Evolutionary conservation across 2,797 vertebrate genomes (phyloP), one percentile per base, ranked within the genome.

Genomic region (Echiichthys vipera): DNA sequence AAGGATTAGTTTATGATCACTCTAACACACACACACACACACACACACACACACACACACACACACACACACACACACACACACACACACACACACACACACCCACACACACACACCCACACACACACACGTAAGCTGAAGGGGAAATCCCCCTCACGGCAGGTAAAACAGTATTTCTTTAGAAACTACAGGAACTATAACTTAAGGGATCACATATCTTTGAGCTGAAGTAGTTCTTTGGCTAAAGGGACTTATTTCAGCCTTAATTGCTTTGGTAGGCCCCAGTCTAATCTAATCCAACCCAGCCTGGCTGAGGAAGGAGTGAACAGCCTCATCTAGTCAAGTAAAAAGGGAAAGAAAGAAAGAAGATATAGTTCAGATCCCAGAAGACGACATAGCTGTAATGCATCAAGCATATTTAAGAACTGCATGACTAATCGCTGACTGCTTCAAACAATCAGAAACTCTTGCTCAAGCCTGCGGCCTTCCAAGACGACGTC

Each of bases 321-420:
- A 40, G 66, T 61, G 64, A 84, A 68, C 53, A 53, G 34, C 74
- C 54, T 77, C 65, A 72, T 78, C 58, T 30, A 55, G 24, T 40
- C 51, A 12, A 59, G n/a, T 39, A 55, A 55, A 65, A 64, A n/a
- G n/a, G n/a, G n/a, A n/a, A n/a, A 54, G 32, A 17, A 32, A 24
- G 42, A 24, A 43, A 45, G 42, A 79, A 68, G 55, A 72, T 49
- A 49, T 55, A 70, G 65, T 46, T 77, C 36, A 79, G 56, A 65
- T 80, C 75, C 74, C 68, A 5, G 7, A 78, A 39, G 54, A 78
- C 7, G 8, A 83, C 70, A 71, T 64, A 74, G 45, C 73, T 77
- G 71, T 69, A 81, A 87, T 78, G 61, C 77, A 77, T 86, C 65
- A 71, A 39, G 62, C 71, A 51, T 86, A 71, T 78, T 82, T 54